Evolutionary conservation across 1,140 invertebrate species (phyloP), one percentile per base, ranked within the genome.

Genomic region (Aphis craccivora): DNA sequence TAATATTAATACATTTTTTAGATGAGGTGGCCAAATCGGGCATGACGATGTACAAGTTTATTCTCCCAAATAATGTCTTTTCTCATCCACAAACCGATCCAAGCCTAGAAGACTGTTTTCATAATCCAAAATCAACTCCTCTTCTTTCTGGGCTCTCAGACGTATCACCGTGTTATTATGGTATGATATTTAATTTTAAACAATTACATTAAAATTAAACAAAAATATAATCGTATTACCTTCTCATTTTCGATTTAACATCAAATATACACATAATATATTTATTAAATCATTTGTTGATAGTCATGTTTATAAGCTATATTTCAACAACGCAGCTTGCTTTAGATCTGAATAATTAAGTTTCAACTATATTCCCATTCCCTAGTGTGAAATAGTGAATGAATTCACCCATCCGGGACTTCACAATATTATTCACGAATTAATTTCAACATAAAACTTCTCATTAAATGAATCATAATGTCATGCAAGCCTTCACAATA

Each of bases 101-200:
- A 14, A 86, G 43, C 81, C 23, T 93, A 93, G 96, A 96, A 60
- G 94, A 94, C 30, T 95, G 94, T 90, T 95, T 94, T 93, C 88
- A 83, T 6, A 90, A 93, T 45, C 93, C 94, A 11, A 93, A 94
- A 43, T 94, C 95, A 6, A 95, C 95, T 8, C 96, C 96, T 91
- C 94, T 97, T 14, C 96, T 96, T 53, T 96, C 96, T 92, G 97
- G 97, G 3, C 94, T 97, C 0, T 96, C 96, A 0, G 96, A 96
- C 94, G 94, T 97, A 0, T 96, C 97, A 0, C 97, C 97, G 93
- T 97, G 96, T 94, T 96, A 96, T 94, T 95, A 95, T 91, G 95
- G 95, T 51, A 92, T 94, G 2, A 30, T n/a, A 53, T 22, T 35
- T 45, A 48, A 88, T 22, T 35, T 40, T 76, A 18, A 14, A 76